Percentiles rank a stretch among this genome's conserved stretches.
Evolutionary conservation across 2,888 invertebrate species (phyloP).

Genomic region (Allacma fusca): DNA sequence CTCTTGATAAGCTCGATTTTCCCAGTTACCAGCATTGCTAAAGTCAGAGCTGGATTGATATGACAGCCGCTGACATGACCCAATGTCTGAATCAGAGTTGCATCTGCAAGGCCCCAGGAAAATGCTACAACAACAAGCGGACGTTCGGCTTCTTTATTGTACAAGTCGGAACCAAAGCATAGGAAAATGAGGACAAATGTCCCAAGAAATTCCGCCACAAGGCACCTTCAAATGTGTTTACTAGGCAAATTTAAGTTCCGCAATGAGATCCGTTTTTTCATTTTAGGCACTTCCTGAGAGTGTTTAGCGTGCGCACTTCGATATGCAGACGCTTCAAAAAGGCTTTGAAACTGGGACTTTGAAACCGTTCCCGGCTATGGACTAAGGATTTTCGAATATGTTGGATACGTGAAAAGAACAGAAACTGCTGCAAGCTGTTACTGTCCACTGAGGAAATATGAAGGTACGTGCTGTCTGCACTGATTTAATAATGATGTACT

Average conservation of each 20-base stretch:
- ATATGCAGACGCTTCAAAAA: too few species aligned
- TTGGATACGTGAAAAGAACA: too few species aligned
- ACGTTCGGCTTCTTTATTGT: conserved; percentile 64
- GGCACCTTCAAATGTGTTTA: conserved; percentile 77
- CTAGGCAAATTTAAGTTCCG: conserved; percentile 49
- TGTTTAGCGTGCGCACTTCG: too few species aligned
- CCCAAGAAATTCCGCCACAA: conserved; percentile 86
- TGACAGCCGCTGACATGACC: conserved; percentile 57
- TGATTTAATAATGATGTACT: too few species aligned
- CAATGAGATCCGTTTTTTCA: conserved; percentile 54
- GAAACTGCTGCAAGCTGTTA: too few species aligned
- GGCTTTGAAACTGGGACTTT: too few species aligned
- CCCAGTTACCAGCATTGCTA: conserved; percentile 65
- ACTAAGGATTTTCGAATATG: too few species aligned
- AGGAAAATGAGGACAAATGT: conserved; percentile 85
- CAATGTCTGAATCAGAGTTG: conserved; percentile 72
- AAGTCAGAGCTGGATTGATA: conserved; percentile 62
- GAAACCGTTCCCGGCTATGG: too few species aligned
- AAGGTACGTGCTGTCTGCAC: too few species aligned
- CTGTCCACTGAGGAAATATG: too few species aligned
- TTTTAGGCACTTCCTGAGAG: conserved; percentile 53
- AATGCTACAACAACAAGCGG: conserved; percentile 72
- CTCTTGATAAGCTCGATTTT: conserved; percentile 64
- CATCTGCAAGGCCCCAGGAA: conserved; percentile 84
- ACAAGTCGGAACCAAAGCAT: conserved; percentile 80